Conservation (phyloP, 2,113 vertebrate species). For the Zingel zingel region DNA sequence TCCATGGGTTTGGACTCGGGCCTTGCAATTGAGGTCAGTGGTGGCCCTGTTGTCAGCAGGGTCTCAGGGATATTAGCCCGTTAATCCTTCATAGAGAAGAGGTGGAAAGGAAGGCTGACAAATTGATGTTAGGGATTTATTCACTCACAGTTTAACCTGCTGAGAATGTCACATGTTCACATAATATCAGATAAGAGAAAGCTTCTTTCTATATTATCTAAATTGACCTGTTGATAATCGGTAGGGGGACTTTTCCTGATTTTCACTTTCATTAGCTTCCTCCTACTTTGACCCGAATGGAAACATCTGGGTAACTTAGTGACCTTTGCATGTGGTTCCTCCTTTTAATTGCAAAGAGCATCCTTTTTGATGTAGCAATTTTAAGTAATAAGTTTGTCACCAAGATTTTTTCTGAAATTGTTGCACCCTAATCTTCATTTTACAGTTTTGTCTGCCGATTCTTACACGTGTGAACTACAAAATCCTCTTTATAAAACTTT, state of each 20-base stretch:
- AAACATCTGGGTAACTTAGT: not conserved
- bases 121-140: slow-evolving; percentile 9
- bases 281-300: not conserved
- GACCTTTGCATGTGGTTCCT: not conserved
- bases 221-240: not conserved
- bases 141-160: not conserved
- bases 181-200: not conserved
- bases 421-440: not conserved
- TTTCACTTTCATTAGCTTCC: not conserved
- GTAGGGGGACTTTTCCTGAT: not conserved
- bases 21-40: not conserved
- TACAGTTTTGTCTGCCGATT: not conserved
- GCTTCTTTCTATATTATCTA: not conserved
- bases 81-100: slow-evolving; percentile 49
- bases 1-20: slow-evolving; percentile 47
- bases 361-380: not conserved
- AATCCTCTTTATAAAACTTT: not conserved
- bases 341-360: not conserved
- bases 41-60: slow-evolving; percentile 47
- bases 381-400: not conserved
- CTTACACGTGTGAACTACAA: not conserved
- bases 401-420: not conserved
- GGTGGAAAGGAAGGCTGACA: slow-evolving; percentile 13
- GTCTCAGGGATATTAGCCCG: slow-evolving; percentile 23
- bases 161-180: not conserved